phyloP scores from a whole-genome alignment of 2,797 vertebrate species.

The Nannoperca obscura region DNA sequence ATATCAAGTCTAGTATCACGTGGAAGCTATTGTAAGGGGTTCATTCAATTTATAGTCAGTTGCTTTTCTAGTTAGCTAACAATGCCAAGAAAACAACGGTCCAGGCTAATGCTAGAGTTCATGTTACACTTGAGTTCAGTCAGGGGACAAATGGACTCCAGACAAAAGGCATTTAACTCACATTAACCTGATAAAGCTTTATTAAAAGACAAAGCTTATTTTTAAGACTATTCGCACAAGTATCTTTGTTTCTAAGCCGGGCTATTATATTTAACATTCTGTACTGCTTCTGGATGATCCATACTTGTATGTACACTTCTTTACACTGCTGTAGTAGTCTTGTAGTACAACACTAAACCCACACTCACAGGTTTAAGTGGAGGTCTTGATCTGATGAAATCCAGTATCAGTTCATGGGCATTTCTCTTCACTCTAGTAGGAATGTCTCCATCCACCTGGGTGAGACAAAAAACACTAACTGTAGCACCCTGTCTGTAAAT shows the following conservation, averaged over 20 bases:
- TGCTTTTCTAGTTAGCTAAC: background rate
- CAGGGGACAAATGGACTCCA: no score
- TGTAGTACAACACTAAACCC: background rate
- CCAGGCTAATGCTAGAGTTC: background rate
- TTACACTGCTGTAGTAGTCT: background rate
- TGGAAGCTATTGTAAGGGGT: background rate
- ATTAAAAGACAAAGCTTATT: no score
- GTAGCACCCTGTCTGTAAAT: background rate
- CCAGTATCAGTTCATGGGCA: conserved; percentile 94
- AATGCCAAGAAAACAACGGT: background rate
- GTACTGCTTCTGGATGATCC: background rate
- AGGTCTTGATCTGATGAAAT: conserved; percentile 96
- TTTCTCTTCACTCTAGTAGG: conserved; percentile 92
- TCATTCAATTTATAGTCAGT: background rate
- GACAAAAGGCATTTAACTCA: no score
- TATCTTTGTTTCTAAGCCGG: no score
- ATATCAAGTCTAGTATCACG: background rate
- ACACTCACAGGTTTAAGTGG: conserved; percentile 93
- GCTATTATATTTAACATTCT: background rate
- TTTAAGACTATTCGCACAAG: no score
- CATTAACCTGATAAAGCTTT: no score
- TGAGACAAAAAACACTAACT: conserved; percentile 10
- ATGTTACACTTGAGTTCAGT: no score
- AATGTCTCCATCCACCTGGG: conserved; percentile 93
- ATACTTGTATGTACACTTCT: background rate